A percentile compares a stretch with the other conserved stretches of the same genome.
Conservation (phyloP, 2,113 vertebrate genomes). For the Orycteropus afer region DNA sequence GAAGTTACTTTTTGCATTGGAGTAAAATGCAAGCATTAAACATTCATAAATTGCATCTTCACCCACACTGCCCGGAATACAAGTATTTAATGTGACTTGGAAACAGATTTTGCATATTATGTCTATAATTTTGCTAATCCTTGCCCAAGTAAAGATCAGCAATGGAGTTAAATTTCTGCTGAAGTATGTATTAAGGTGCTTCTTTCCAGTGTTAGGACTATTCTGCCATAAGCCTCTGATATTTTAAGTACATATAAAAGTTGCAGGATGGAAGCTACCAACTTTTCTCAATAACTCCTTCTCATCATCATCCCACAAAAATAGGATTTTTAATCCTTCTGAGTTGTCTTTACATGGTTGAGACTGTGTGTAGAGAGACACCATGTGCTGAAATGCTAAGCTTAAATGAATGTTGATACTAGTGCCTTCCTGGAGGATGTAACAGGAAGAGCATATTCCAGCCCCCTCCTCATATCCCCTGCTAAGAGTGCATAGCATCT, state of each 20-base stretch:
- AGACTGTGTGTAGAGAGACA: neutral
- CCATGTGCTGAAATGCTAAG: slow-evolving; percentile 22
- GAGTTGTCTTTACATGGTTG: slow-evolving; percentile 3
- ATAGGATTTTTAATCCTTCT: neutral
- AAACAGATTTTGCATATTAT: slow-evolving; percentile 41
- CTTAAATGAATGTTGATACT: neutral
- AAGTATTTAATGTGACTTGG: slow-evolving; percentile 43
- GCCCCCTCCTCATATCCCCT: neutral
- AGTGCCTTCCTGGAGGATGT: neutral
- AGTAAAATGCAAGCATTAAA: slow-evolving; percentile 9
- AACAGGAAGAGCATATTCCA: neutral
- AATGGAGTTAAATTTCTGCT: neutral
- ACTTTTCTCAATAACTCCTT: neutral
- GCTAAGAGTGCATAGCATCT: neutral
- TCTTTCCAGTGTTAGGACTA: neutral
- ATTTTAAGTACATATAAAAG: neutral
- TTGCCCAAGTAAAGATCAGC: neutral
- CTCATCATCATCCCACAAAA: neutral
- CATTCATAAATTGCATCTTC: neutral
- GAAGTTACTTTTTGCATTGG: slow-evolving; percentile 43
- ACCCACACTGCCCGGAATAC: slow-evolving; percentile 6
- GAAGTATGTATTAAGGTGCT: neutral
- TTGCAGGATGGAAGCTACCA: neutral
- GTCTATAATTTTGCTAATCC: slow-evolving; percentile 38
- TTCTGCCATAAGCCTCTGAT: neutral